These are phyloP conservation scores for Entomobrya multifasciata DNA, from an alignment of 2,888 invertebrate genomes.

Conservation along the genomic window DNA sequence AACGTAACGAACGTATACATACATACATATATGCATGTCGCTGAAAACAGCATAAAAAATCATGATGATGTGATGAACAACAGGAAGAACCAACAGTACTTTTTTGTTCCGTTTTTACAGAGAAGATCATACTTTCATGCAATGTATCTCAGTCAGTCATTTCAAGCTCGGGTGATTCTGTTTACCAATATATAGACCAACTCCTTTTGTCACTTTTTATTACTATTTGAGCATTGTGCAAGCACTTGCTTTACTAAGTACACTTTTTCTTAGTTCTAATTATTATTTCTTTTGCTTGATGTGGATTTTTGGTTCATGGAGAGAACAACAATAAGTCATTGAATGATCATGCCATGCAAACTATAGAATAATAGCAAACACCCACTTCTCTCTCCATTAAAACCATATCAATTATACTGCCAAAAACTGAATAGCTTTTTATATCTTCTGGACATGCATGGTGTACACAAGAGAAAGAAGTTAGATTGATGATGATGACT, in stretches of 20 bases:
- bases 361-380: slow-evolving; percentile 32
- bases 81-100: slow-evolving; percentile 22
- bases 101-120: not conserved
- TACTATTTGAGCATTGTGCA: slow-evolving; percentile 15
- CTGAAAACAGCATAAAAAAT: slow-evolving; percentile 24
- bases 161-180: slow-evolving; percentile 34
- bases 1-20: no score
- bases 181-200: not conserved
- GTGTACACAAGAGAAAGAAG: slow-evolving; percentile 15
- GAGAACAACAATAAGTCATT: slow-evolving; percentile 41
- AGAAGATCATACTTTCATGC: no score
- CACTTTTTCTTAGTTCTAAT: slow-evolving; percentile 17
- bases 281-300: not conserved
- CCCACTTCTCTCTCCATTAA: slow-evolving; percentile 21
- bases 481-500: slow-evolving; percentile 32
- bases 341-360: slow-evolving; percentile 24
- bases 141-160: not conserved
- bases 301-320: slow-evolving; percentile 53
- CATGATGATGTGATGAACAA: no score
- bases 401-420: not conserved
- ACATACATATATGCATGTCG: slow-evolving; percentile 25
- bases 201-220: slow-evolving; percentile 60
- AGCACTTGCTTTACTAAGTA: not conserved
- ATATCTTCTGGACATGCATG: slow-evolving; percentile 35
- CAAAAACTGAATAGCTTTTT: slow-evolving; percentile 14